These are phyloP conservation scores for Tyrophagus putrescentiae DNA, from an alignment of 1,140 invertebrate genomes.

Conservation along the genomic window DNA sequence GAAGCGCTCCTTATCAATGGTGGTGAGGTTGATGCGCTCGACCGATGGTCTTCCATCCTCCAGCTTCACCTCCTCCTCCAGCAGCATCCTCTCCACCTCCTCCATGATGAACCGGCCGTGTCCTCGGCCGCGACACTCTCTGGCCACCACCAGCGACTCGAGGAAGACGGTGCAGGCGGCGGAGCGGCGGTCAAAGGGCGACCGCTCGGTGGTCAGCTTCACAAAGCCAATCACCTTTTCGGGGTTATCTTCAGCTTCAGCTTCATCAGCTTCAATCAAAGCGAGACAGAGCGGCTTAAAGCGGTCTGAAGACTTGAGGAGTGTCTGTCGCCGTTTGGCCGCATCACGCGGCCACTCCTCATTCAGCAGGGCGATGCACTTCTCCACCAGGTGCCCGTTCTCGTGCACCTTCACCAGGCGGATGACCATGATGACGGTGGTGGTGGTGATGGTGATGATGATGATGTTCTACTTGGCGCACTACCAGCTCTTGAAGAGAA, in stretches of 20 bases:
- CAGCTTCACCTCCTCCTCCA: not conserved
- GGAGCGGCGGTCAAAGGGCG: slow-evolving; percentile 9
- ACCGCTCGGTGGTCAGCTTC: not conserved
- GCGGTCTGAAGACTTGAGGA: not conserved
- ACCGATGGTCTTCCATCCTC: too few species aligned
- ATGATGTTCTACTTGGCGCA: too few species aligned
- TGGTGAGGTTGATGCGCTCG: not conserved
- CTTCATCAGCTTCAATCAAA: too few species aligned
- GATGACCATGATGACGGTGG: too few species aligned
- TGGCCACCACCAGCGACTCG: not conserved
- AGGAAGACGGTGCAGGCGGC: not conserved
- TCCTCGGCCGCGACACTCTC: not conserved
- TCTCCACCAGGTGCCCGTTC: not conserved
- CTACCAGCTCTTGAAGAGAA: too few species aligned
- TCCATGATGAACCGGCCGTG: slow-evolving; percentile 9
- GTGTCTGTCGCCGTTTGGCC: not conserved
- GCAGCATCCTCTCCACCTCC: not conserved
- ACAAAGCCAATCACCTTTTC: slow-evolving; percentile 5
- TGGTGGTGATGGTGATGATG: too few species aligned
- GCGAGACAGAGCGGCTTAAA: slow-evolving; percentile 2
- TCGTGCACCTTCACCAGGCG: slow-evolving; percentile 15
- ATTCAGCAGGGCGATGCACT: slow-evolving; percentile 1
- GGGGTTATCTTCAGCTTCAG: not conserved
- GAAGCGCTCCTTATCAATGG: not conserved
- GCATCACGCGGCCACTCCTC: slow-evolving; percentile 5